Percentiles rank a stretch among this genome's conserved stretches.
Evolutionary conservation across 2,113 vertebrate genomes (phyloP).

Genomic region (Odontophorus gujanensis): DNA sequence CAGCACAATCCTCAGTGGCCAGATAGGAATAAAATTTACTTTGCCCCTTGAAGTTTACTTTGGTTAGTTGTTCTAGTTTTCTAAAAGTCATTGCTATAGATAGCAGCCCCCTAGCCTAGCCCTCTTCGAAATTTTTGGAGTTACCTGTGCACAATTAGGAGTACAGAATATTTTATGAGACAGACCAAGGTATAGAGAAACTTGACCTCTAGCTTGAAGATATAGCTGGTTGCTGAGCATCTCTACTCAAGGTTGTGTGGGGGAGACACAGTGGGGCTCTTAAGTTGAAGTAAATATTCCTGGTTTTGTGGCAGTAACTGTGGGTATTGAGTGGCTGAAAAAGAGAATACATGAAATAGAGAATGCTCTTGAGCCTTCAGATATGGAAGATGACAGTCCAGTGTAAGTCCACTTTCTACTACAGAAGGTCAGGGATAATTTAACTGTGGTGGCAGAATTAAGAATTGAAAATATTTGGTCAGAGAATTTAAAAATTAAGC

Average conservation of each 20-base stretch:
- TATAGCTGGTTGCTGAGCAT: background rate
- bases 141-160: background rate
- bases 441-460: background rate
- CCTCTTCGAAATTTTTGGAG: background rate
- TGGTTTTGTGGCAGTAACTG: background rate
- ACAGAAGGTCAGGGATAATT: background rate
- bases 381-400: background rate
- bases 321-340: background rate
- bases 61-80: background rate
- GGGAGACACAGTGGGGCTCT: background rate
- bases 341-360: background rate
- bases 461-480: slow-evolving; percentile 33
- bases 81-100: background rate
- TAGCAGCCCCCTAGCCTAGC: background rate
- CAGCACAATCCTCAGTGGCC: background rate
- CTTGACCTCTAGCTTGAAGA: background rate
- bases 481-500: background rate
- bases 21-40: background rate
- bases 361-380: background rate
- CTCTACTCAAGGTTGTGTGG: background rate
- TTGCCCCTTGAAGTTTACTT: background rate
- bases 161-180: background rate
- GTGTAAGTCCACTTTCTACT: background rate
- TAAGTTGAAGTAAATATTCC: background rate
- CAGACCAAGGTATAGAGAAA: background rate